Evolutionary conservation across 2,888 invertebrate genomes (phyloP).

Genomic region (Leucania comma): DNA sequence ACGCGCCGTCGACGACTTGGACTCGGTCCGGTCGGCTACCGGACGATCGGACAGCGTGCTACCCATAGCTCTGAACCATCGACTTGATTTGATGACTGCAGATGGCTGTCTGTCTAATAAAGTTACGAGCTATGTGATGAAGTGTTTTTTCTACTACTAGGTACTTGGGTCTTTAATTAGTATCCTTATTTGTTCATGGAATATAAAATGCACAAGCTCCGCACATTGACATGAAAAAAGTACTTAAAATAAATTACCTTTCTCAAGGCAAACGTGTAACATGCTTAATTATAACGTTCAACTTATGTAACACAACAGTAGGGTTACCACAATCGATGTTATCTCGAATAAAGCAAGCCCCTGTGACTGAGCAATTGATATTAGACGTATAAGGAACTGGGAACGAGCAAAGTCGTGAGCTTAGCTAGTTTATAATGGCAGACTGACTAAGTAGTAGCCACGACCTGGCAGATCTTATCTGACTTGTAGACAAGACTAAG

Average conservation of each 20-base stretch:
- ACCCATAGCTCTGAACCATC: no score
- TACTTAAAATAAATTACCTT: background rate
- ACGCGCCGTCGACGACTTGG: no score
- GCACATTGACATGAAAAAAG: no score
- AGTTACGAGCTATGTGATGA: no score
- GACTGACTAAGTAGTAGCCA: constrained; percentile 48
- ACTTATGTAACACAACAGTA: constrained; percentile 34
- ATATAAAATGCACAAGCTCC: no score
- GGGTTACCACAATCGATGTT: constrained; percentile 22
- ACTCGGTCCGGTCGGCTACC: no score
- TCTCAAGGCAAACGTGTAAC: background rate
- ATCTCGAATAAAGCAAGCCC: constrained; percentile 34
- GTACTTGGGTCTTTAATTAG: no score
- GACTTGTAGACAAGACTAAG: constrained; percentile 55
- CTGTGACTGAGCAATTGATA: constrained; percentile 47
- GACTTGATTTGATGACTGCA: no score
- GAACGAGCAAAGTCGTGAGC: constrained; percentile 54
- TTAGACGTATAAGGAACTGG: constrained; percentile 47
- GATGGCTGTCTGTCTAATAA: no score
- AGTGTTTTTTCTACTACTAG: no score
- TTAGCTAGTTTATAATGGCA: constrained; percentile 44
- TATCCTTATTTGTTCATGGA: no score
- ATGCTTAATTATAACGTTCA: constrained; percentile 19
- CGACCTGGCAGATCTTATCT: constrained; percentile 58
- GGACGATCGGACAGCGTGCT: no score